phyloP scores from a whole-genome alignment of 2,113 vertebrate species.

The Alexandromys fortis region DNA sequence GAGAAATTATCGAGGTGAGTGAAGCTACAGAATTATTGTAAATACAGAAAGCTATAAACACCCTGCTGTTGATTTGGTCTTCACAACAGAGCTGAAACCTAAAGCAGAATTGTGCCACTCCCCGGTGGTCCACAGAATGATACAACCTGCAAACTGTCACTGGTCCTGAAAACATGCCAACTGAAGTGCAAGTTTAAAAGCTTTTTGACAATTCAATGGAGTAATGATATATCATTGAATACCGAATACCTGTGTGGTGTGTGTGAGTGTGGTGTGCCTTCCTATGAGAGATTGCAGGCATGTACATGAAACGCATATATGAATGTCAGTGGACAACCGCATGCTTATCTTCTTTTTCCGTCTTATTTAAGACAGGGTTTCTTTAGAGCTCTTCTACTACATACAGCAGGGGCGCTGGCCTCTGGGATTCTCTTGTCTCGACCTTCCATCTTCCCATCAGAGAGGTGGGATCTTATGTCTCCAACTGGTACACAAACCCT shows the following conservation, averaged over 20 bases:
- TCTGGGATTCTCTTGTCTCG: neutral
- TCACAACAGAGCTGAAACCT: neutral
- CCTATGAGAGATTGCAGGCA: neutral
- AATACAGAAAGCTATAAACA: neutral
- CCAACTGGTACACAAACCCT: too few relatives aligned
- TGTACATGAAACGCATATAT: too few relatives aligned
- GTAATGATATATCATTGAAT: neutral
- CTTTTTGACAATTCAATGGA: neutral
- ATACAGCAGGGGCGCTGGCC: neutral
- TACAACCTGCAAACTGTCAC: neutral
- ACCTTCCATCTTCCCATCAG: neutral
- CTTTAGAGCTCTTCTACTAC: neutral
- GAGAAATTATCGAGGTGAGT: neutral
- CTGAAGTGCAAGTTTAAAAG: neutral
- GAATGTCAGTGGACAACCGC: neutral
- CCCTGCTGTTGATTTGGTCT: neutral
- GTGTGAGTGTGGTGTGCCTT: neutral
- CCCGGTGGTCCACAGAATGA: neutral
- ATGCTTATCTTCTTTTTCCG: neutral
- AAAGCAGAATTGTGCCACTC: accelerated
- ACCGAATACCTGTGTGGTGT: neutral
- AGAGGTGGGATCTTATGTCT: too few relatives aligned
- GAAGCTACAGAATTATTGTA: neutral
- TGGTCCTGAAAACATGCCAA: neutral
- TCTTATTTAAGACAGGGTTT: neutral